Evolutionary conservation across 2,888 invertebrate genomes (phyloP).

Genomic region (Dynastes hyllus): DNA sequence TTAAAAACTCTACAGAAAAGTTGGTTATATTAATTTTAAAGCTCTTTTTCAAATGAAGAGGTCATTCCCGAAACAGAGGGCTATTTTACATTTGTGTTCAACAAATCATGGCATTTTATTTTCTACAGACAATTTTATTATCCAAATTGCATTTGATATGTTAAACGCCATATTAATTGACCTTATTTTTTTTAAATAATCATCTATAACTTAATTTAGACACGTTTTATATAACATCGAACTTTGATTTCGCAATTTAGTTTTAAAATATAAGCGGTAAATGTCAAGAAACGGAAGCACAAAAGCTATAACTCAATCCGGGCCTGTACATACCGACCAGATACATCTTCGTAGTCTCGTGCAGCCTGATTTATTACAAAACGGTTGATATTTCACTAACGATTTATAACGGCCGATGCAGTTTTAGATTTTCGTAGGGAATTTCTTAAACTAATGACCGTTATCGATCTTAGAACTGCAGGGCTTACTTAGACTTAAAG

Average conservation of each 20-base stretch:
- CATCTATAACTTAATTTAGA: too few relatives aligned
- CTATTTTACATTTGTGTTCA: too few relatives aligned
- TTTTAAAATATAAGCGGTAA: slow-evolving; percentile 1
- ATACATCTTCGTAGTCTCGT: slow-evolving; percentile 20
- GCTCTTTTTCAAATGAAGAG: too few relatives aligned
- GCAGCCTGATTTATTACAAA: slow-evolving; percentile 28
- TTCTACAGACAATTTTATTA: too few relatives aligned
- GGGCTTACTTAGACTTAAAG: slow-evolving; percentile 15
- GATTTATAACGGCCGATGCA: slow-evolving; percentile 38
- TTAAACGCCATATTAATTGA: too few relatives aligned
- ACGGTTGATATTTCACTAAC: slow-evolving; percentile 38
- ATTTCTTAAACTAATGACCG: slow-evolving; percentile 32
- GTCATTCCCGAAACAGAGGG: too few relatives aligned
- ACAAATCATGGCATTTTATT: too few relatives aligned
- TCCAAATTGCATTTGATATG: too few relatives aligned
- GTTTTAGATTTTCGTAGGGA: slow-evolving; percentile 33
- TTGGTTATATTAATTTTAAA: too few relatives aligned
- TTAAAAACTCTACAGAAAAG: too few relatives aligned
- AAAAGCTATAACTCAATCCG: slow-evolving; percentile 24
- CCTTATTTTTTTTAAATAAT: too few relatives aligned
- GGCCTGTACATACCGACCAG: slow-evolving; percentile 8
- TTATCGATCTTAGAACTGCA: slow-evolving; percentile 27
- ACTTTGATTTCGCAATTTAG: background rate
- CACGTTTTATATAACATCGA: background rate
- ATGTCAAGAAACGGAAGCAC: slow-evolving; percentile 13